Evolutionary conservation across 2,888 invertebrate species (phyloP), one percentile per base, ranked within the genome.

Genomic region (Drosophila limbata): DNA sequence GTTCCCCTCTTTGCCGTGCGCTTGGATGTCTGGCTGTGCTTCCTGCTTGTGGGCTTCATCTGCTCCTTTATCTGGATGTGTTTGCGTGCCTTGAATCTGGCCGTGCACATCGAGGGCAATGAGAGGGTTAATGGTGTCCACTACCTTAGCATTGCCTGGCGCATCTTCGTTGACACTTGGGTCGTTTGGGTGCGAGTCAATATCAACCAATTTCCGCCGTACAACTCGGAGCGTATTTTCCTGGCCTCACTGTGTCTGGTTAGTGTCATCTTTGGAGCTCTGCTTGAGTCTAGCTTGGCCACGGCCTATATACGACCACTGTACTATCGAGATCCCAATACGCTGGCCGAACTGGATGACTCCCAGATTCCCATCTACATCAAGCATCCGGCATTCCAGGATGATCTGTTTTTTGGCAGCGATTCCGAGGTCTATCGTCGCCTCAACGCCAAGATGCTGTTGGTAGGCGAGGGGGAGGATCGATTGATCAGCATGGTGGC

Each of bases 201-300:
- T 59, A 68, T 93, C 1, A 66, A 74, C 2, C 79, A 81, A 4
- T 92, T 92, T 78, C 92, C 93, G 8, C 88, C 89, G 0, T 92
- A 90, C 62, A 73, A 82, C 35, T 90, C 92, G 17, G 93, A 93
- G 55, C 90, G 92, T 56, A 79, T 93, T 17, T 91, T 93, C 65
- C 77, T 93, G 11, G 84, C 89, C 1, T 91, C 92, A 0, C 69
- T 93, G n/a, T 91, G 91, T 56, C 53, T 93, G 53, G 91, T 92
- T 1, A 91, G 92, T 68, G 91, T 93, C 9, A 92, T 92, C 33
- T 91, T 92, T 59, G 92, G 92, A 2, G 92, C 93, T 0, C 59
- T 93, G 11, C 90, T 93, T 47, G 93, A 93, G 73, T 93, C 93
- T 5, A 92, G 91, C 33, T 79, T 93, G 52, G 92, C 93, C 4